Evolutionary conservation across 2,797 vertebrate genomes (phyloP), one percentile per base, ranked within the genome.

Genomic region (Salmo trutta): DNA sequence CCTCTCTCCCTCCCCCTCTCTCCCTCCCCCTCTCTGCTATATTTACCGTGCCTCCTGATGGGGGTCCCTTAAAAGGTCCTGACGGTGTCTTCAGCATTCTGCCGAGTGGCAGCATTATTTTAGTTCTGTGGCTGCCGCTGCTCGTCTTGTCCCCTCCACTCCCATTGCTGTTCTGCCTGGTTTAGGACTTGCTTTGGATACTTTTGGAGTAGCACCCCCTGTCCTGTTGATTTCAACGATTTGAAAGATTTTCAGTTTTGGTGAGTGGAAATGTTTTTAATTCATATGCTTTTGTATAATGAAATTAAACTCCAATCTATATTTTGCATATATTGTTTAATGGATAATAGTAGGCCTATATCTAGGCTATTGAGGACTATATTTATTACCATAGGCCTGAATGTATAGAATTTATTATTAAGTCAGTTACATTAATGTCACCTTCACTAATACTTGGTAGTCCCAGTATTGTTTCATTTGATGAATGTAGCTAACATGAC

Each of bases 101-200:
- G 93, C 93, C 93, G 96, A 96, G 96, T 95, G 93, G 95, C 96
- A 93, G 94, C 96, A 95, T 97, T 98, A 99, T 99, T 99, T 99
- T 97, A 96, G 96, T 94, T 94, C 96, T 88, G 93, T 92, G 93
- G 91, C 24, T 24, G 24, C 15, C 16, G 88, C 94, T 90, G 79
- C 89, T 24, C 83, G 88, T 91, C 91, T 91, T 94, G 95, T 92
- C 93, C 93, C 90, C 92, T 93, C 91, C 93, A 90, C 91, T 90
- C 89, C 90, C 93, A 87, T 88, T 81, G 89, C 92, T 89, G 91
- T 93, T 92, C 90, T 88, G 85, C 93, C 87, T 88, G 84, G 88
- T 92, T 92, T 94, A 74, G 86, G 81, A 84, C 88, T 90, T 82
- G 76, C 85, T 87, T 90, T 82, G 51, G 76, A 77, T 83, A 72